Evolutionary conservation across 2,797 vertebrate species (phyloP), one percentile per base, ranked within the genome.

Genomic region (Scomberomorus guttatus): DNA sequence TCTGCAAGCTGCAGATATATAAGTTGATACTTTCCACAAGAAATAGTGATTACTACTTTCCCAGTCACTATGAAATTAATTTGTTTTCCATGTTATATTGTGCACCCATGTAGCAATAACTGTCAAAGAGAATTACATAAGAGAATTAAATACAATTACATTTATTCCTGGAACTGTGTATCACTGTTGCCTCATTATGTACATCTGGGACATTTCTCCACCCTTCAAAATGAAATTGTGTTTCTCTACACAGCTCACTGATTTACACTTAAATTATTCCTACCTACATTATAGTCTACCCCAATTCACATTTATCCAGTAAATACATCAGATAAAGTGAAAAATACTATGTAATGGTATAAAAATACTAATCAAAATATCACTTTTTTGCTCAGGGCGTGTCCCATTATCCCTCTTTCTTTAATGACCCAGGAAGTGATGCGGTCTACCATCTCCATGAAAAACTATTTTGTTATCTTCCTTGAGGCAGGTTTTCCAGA

Each of bases 121-220:
- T 50, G 7, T 48, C 46, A 72, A 80, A 74, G 12, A n/a, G n/a
- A n/a, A n/a, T n/a, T n/a, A n/a, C n/a, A n/a, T n/a, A n/a, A n/a
- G n/a, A n/a, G n/a, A n/a, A n/a, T n/a, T n/a, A n/a, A 55, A 79
- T 68, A 13, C 51, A 66, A 79, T 68, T 70, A 27, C n/a, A 55
- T 77, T 61, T 20, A 20, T 50, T 50, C 18, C 2, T 1, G 7
- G 8, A 50, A n/a, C 46, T 50, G 46, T 20, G 46, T 9, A 20
- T 50, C 46, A 20, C n/a, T 50, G 18, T 50, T 50, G 46, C 46
- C 46, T 50, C 7, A n/a, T 20, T 18, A 20, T 50, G 44, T 46
- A 46, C 44, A 46, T 46, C 44, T 46, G 14, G 44, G 5, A 20
- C 7, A 50, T 11, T 20, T 50, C 46, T 34, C 32, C 34, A 12